phyloP scores from a whole-genome alignment of 2,113 vertebrate genomes.

The Psilopogon haemacephalus region DNA sequence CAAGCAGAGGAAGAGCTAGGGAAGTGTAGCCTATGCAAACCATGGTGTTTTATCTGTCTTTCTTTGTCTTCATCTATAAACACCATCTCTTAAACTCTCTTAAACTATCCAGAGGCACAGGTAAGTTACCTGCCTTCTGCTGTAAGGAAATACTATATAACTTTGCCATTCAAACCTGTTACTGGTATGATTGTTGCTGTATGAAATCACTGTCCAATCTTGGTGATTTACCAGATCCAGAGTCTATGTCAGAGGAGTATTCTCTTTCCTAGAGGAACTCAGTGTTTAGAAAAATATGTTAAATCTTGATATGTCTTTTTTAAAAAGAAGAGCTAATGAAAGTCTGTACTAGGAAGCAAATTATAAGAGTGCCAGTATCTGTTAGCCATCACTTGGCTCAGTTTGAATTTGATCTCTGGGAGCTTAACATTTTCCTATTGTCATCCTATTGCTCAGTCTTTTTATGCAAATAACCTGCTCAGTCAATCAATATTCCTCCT shows the following conservation, averaged over 20 bases:
- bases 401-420: not conserved
- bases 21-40: not conserved
- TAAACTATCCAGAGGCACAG: not conserved
- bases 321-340: not conserved
- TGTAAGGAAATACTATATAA: not conserved
- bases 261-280: not conserved
- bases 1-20: not conserved
- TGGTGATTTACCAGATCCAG: not conserved
- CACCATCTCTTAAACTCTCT: not conserved
- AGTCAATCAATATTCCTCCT: not conserved
- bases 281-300: not conserved
- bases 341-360: not conserved
- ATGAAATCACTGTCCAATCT: not conserved
- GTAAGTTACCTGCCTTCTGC: not conserved
- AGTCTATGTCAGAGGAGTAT: not conserved
- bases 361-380: not conserved
- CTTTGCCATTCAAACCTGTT: not conserved
- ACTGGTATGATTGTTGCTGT: rapidly evolving
- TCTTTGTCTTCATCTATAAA: not conserved
- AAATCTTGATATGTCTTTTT: not conserved
- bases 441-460: not conserved
- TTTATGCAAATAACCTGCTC: not conserved
- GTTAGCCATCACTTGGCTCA: not conserved
- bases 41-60: not conserved
- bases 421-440: not conserved